Evolutionary conservation across 2,113 vertebrate genomes (phyloP), one percentile per base, ranked within the genome.

Genomic region (Ursus arctos): DNA sequence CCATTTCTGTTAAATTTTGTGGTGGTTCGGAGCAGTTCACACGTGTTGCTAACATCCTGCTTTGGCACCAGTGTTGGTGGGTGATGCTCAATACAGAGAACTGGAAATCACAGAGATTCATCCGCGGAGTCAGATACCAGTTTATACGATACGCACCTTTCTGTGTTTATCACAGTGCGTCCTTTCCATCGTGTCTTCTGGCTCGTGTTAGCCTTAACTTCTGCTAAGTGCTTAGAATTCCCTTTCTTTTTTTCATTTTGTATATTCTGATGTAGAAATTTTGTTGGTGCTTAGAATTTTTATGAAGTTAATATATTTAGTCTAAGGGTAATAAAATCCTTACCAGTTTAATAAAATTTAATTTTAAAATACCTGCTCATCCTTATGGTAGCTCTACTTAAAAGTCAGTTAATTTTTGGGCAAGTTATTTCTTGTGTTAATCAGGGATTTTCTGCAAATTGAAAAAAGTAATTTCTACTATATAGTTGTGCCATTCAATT

Each of bases 1-100:
- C 43, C 43, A 26, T 95, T 92, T 89, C 77, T 96, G 28, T 97
- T 90, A 83, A 77, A 83, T 87, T 93, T 94, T 79, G n/a, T 22
- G 69, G 74, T 67, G 4, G 22, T 36, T 84, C 28, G 15, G 95
- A 53, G 18, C 40, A 71, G 21, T 59, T 90, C 47, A 74, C 22
- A 88, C 8, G 22, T 80, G 43, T 65, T 88, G 57, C 18, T 71
- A 55, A 63, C 76, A 40, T 76, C 22, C 81, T 93, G 59, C 67
- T 93, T 82, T 96, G 65, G 18, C 33, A 80, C 33, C 33, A 51
- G 63, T 53, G 4, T 88, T 43, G 33, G 43, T 43, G 4, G 43
- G 43, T 43, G 33, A 22, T 82, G 13, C 59, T 84, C 5, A 67
- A 1, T 87, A 85, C 96, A 87, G 53, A 83, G 55, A 59, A 67